phyloP scores from a whole-genome alignment of 2,113 vertebrate species.

The Ophthalmolycus amberensis region DNA sequence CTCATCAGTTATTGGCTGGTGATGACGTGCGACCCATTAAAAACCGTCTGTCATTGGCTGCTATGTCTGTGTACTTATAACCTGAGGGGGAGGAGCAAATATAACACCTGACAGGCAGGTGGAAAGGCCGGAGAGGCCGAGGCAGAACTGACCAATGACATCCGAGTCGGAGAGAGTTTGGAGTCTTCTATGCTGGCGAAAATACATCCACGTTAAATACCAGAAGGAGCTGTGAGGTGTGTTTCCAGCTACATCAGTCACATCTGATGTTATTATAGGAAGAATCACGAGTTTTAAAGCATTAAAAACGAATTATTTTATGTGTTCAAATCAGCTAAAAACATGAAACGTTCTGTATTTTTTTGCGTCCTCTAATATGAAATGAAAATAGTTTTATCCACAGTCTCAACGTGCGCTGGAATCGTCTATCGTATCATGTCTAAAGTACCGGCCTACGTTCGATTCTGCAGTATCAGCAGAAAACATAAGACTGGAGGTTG shows the following conservation, averaged over 20 bases:
- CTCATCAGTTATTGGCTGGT: slow-evolving; percentile 68
- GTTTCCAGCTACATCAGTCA: not conserved
- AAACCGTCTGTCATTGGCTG: slow-evolving; percentile 48
- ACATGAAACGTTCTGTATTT: not conserved
- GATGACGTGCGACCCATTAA: slow-evolving; percentile 52
- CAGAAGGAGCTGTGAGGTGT: not conserved
- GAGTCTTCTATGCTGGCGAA: slow-evolving; percentile 2
- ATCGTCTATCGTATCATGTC: not conserved
- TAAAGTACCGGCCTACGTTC: not conserved
- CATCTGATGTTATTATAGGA: not conserved
- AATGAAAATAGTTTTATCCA: slow-evolving; percentile 8
- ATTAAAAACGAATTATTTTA: not conserved
- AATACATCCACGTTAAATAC: slow-evolving; percentile 1
- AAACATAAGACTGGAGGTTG: not conserved
- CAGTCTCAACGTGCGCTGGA: not conserved
- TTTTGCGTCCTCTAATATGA: not conserved
- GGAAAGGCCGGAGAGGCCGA: slow-evolving; percentile 48
- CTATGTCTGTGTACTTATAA: slow-evolving; percentile 40
- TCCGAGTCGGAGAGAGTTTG: slow-evolving; percentile 19
- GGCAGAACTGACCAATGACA: slow-evolving; percentile 33
- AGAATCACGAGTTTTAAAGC: not conserved
- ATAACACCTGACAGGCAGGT: slow-evolving; percentile 38
- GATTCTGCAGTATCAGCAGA: not conserved
- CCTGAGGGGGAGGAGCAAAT: slow-evolving; percentile 63
- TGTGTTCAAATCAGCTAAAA: not conserved